Conservation (phyloP, 2,113 vertebrate species). For the Nannobrachium achirus region DNA sequence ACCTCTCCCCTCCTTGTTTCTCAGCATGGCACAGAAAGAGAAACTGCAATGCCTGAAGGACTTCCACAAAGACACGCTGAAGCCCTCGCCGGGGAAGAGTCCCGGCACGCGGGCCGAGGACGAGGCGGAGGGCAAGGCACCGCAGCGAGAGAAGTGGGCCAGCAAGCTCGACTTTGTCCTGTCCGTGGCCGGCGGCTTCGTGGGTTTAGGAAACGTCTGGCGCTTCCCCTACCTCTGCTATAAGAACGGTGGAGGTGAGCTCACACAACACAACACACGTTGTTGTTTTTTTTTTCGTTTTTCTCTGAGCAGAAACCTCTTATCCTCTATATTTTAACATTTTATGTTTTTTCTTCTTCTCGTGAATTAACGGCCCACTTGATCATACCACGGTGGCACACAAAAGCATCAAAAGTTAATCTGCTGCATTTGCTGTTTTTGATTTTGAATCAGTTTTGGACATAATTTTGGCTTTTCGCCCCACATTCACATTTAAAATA, state of each 20-base stretch:
- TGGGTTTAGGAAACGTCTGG: slow-evolving; percentile 98
- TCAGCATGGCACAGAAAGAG: slow-evolving; percentile 94
- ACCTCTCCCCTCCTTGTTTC: neutral
- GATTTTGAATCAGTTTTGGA: too few species aligned
- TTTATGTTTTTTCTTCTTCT: too few species aligned
- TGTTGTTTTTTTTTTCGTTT: too few species aligned
- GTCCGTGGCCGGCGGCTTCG: slow-evolving; percentile 95
- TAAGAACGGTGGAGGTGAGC: slow-evolving; percentile 98
- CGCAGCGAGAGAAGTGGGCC: slow-evolving; percentile 96
- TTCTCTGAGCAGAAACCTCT: too few species aligned
- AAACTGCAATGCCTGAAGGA: slow-evolving; percentile 97
- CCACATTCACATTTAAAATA: too few species aligned
- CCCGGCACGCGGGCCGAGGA: slow-evolving; percentile 95
- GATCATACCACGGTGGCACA: too few species aligned
- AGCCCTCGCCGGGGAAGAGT: slow-evolving; percentile 96
- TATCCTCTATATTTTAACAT: too few species aligned
- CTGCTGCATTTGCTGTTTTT: too few species aligned
- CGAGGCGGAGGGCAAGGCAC: slow-evolving; percentile 94
- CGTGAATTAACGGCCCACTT: too few species aligned
- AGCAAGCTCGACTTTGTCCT: slow-evolving; percentile 99
- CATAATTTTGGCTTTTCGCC: too few species aligned
- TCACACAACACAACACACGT: too few species aligned
- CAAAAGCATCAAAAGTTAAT: too few species aligned
- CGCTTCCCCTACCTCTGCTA: slow-evolving; percentile 99
- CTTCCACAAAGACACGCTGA: slow-evolving; percentile 98